These are phyloP conservation scores for Penelope pileata DNA, from an alignment of 2,113 vertebrate species.

Conservation along the genomic window DNA sequence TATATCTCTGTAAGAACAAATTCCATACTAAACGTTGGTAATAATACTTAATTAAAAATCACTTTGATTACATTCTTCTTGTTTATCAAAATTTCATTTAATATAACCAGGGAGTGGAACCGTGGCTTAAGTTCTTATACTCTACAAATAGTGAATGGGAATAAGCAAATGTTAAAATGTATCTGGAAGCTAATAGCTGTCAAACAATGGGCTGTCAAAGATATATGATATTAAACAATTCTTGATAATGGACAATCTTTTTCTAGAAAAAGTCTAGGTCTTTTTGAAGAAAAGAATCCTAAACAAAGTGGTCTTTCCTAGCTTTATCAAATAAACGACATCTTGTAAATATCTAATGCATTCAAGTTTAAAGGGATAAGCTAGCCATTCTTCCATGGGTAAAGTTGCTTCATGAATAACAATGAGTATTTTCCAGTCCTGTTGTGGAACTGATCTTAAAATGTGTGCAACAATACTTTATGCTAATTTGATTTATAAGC, in stretches of 20 bases:
- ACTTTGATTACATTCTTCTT: neutral
- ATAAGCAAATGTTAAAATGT: neutral
- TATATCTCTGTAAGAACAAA: neutral
- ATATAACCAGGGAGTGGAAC: neutral
- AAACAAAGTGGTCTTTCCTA: neutral
- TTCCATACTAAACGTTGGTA: neutral
- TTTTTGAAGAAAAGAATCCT: neutral
- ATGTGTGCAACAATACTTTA: neutral
- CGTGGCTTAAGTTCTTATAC: neutral
- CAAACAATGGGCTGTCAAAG: neutral
- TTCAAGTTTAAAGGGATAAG: neutral
- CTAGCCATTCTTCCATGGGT: neutral
- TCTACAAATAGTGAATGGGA: neutral
- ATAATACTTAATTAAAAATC: neutral
- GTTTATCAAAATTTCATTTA: neutral
- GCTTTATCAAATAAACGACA: neutral
- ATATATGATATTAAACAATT: neutral
- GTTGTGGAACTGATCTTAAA: neutral
- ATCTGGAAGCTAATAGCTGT: neutral
- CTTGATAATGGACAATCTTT: neutral
- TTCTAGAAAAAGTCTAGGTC: neutral
- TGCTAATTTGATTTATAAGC: constrained; percentile 8
- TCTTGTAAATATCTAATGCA: neutral
- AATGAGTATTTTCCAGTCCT: neutral
- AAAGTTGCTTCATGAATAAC: neutral